Base-by-base conservation (phyloP, 2,888 invertebrate species). In the Drosophila parthenogenetica region DNA sequence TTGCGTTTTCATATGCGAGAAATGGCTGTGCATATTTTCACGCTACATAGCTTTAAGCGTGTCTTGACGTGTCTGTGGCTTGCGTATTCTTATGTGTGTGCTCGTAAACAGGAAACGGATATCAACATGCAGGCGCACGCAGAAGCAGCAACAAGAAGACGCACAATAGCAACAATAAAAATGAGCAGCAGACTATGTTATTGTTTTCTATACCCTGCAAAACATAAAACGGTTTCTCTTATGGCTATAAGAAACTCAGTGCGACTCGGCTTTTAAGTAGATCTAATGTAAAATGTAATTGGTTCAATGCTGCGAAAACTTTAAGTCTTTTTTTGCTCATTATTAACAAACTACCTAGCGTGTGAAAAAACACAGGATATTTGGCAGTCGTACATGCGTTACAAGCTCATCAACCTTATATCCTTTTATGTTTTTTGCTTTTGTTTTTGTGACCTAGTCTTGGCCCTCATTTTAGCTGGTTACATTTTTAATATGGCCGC, bases 51-150 rank as follows among this genome's bases (percentile, higher is more conserved):
- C 69, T 58, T 69, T 37, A 69, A 69, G 42, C 54, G 32, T 59
- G 22, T 58, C 40, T 57, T 54, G 32, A 50, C 40, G 43, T 46
- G 13, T 69, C 35, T 67, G 39, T 35, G 35, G 5, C 32, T 55
- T 35, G 32, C 40, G 29, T 37, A 19, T 45, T 35, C 43, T 37
- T 45, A 10, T 79, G 48, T 67, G 77, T 48, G 54, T 50, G 65
- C 59, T 73, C 64, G 74, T 78, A 81, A 81, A 79, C 71, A 67
- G 81, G 78, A 78, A 74, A 78, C 73, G 79, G 79, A 79, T 63
- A 79, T 79, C 79, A 81, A 69, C 79, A 81, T 79, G 78, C 79
- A 81, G 49, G 61, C 81, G 58, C 81, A 79, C 79, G 74, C 80
- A 60, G 35, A 46, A 39, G 29, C 19, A 50, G n/a, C 63, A 57